Evolutionary conservation across 2,888 invertebrate species (phyloP), one percentile per base, ranked within the genome.

Genomic region (Drosophila pseudotalamancana): DNA sequence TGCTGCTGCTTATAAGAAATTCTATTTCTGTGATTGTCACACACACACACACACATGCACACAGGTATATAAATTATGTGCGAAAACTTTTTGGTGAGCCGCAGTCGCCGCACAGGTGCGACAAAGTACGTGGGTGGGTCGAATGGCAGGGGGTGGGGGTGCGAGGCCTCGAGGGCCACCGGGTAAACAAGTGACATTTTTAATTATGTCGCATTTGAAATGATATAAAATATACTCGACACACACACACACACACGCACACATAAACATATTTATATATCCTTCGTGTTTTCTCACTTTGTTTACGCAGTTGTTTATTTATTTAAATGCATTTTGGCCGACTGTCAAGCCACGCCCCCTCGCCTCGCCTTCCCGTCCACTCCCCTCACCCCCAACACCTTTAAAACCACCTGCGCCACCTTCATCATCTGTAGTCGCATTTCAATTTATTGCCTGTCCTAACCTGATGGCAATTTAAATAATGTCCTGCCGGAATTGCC

Each of bases 401-500:
- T 16, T 18, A 12, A 1, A 12, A 31, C 11, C 49, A 35, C 59
- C 39, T 37, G 49, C 12, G 35, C 45, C 54, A 35, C 35, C 37
- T 31, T 62, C 53, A 55, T 63, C 54, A 62, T 54, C 72, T 40
- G 57, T 55, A 42, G 49, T 25, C 55, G 72, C 42, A 61, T 66
- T 68, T 69, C 72, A 77, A 77, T 77, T 77, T 77, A 77, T 77
- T 75, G 72, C 75, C 77, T 64, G 78, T 78, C 78, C 76, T 59
- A 77, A 78, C 61, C 77, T 77, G 77, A 78, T 78, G 77, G 72
- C 67, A 72, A 77, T 78, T 77, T 78, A 77, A 77, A 77, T 77
- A 77, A 78, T 78, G 78, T 69, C 78, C 70, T 72, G 51, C 55
- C 62, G 40, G 23, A 19, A 46, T 40, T 34, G 18, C 51, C 16